Evolutionary conservation across 2,888 invertebrate genomes (phyloP).

Genomic region (Branchellion lobata): DNA sequence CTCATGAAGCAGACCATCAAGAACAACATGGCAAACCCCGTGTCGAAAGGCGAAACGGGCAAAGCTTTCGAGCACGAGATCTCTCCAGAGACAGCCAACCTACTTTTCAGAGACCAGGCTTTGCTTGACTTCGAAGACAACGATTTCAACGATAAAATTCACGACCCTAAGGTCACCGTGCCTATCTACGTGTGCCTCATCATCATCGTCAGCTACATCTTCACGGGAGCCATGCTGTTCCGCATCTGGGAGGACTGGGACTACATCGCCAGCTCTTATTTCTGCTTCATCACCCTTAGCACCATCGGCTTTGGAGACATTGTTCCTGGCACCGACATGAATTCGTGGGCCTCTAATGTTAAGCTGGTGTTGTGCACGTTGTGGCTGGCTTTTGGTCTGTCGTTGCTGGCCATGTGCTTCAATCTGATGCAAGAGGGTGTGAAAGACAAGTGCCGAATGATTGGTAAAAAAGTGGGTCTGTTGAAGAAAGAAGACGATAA

Average conservation of each 20-base stretch:
- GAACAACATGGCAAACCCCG: neutral
- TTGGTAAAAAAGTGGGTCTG: slow-evolving; percentile 59
- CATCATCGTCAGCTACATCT: slow-evolving; percentile 83
- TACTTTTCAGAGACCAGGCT: slow-evolving; percentile 28
- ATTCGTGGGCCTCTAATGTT: slow-evolving; percentile 57
- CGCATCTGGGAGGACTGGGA: slow-evolving; percentile 90
- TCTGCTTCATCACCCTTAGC: slow-evolving; percentile 63
- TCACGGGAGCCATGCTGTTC: slow-evolving; percentile 87
- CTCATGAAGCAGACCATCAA: slow-evolving; percentile 19
- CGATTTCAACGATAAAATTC: slow-evolving; percentile 24
- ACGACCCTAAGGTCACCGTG: slow-evolving; percentile 65
- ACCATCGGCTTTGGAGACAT: slow-evolving; percentile 64
- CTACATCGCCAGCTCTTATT: slow-evolving; percentile 75
- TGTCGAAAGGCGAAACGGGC: neutral
- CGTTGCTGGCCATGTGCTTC: slow-evolving; percentile 63
- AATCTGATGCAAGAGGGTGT: slow-evolving; percentile 63
- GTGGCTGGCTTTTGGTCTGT: slow-evolving; percentile 62
- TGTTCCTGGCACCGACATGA: slow-evolving; percentile 59
- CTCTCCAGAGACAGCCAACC: slow-evolving; percentile 7
- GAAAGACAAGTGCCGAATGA: slow-evolving; percentile 57
- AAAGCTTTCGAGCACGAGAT: neutral
- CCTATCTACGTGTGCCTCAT: slow-evolving; percentile 84
- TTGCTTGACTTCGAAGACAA: slow-evolving; percentile 46
- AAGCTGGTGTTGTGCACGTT: slow-evolving; percentile 58
- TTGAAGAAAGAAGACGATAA: slow-evolving; percentile 51